Conservation (phyloP, 2,797 vertebrate genomes). For the Morelia viridis region DNA sequence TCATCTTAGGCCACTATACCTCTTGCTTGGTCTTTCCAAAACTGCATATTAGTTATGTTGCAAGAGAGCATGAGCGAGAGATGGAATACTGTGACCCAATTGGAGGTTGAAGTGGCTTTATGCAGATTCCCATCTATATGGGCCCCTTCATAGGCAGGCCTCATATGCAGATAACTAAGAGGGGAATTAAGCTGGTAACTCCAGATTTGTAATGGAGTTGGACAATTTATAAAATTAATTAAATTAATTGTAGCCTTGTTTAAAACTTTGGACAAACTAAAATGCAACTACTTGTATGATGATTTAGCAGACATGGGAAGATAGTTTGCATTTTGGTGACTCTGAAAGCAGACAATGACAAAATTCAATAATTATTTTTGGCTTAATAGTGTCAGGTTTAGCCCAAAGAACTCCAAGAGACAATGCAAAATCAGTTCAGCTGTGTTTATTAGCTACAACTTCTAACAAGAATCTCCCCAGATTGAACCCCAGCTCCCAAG, state of each 20-base stretch:
- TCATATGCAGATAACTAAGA: neutral
- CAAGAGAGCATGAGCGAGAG: neutral
- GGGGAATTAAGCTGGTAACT: neutral
- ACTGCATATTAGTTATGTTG: neutral
- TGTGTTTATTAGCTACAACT: too few relatives aligned
- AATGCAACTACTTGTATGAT: neutral
- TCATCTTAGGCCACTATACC: neutral
- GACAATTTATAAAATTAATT: neutral
- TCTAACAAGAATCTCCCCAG: too few relatives aligned
- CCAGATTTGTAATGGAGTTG: neutral
- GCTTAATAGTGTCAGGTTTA: too few relatives aligned
- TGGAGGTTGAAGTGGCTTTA: neutral
- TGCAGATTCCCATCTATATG: neutral
- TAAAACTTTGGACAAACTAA: neutral
- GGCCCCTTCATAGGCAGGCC: neutral
- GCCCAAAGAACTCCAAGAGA: too few relatives aligned
- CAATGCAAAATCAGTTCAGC: too few relatives aligned
- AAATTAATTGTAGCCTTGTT: neutral
- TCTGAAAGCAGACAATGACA: neutral
- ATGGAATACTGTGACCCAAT: neutral
- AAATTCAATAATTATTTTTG: neutral
- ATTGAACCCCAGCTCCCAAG: too few relatives aligned
- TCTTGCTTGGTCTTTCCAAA: neutral
- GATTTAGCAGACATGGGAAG: neutral
- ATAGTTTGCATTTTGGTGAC: neutral